Base-by-base conservation (phyloP, 2,888 invertebrate species). In the Lysandra coridon region DNA sequence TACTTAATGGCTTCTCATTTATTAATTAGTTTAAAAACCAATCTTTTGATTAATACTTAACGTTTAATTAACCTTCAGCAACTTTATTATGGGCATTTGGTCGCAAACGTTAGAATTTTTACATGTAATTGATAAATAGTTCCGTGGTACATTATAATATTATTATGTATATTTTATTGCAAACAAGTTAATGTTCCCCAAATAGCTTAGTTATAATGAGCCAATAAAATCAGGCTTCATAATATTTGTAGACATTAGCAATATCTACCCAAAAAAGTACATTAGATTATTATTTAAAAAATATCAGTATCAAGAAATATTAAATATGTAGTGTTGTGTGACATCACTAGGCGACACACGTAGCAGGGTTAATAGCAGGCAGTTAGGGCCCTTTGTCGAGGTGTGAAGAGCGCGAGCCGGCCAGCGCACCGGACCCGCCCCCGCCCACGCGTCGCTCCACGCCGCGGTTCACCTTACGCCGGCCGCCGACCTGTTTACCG, bases 361-460 rank as follows among this genome's bases (percentile, higher is more conserved):
- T 87, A 89, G 88, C 89, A 86, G 90, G 88, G 90, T 89, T 94
- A 94, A 94, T 93, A 93, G 93, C 92, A 92, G 93, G 92, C 93
- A 93, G 94, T 94, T 94, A 93, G 92, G 89, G 90, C 87, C 88
- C 92, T 92, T 94, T 94, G 92, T 94, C 88, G 88, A 87, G 92
- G 93, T 92, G 93, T 92, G 93, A 93, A 92, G 92, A 91, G 91
- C 89, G 91, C 90, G 88, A 91, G 90, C 92, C 90, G 90, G 88
- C 88, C 87, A 83, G 78, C 80, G 1, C 73, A n/a, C 60, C 49
- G 33, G 85, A 82, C 81, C 86, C 74, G 64, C 79, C 30, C 83
- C 83, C 85, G 80, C 80, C 79, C 78, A 4, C 37, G 10, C 79
- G 10, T 17, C 23, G 78, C 80, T 49, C 75, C 33, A 49, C 3